Conservation (phyloP, 2,113 vertebrate species). For the Melanostigma gelatinosum region DNA sequence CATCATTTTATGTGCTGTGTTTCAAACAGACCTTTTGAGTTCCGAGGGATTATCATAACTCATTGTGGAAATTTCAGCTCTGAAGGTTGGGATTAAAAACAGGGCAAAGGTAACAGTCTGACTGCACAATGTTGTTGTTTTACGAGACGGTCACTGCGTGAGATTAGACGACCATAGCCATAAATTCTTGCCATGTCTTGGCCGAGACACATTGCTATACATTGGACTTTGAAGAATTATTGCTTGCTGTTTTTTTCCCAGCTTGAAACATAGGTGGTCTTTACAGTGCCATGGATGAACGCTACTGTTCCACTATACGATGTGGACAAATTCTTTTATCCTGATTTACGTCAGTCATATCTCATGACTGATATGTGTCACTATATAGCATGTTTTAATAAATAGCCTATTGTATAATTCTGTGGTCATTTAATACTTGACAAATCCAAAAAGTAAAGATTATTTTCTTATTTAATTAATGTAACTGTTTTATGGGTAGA, state of each 20-base stretch:
- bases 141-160: background rate
- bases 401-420: too few relatives aligned
- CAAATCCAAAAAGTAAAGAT: too few relatives aligned
- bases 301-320: slow-evolving; percentile 2
- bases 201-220: background rate
- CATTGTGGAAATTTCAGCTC: background rate
- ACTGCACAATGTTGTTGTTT: background rate
- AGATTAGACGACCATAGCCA: background rate
- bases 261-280: background rate
- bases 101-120: background rate
- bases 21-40: background rate
- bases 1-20: background rate
- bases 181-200: background rate
- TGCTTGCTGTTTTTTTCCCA: background rate
- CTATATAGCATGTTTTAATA: too few relatives aligned
- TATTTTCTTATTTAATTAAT: too few relatives aligned
- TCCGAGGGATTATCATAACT: background rate
- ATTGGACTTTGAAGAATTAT: background rate
- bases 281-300: background rate
- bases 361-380: too few relatives aligned
- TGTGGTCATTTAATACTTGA: too few relatives aligned
- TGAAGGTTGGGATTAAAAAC: slow-evolving; percentile 1
- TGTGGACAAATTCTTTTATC: too few relatives aligned
- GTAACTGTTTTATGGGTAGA: too few relatives aligned
- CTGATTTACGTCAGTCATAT: too few relatives aligned